These are phyloP conservation scores for Aphelenchoides fujianensis DNA, from an alignment of 1,140 invertebrate genomes.

Conservation along the genomic window DNA sequence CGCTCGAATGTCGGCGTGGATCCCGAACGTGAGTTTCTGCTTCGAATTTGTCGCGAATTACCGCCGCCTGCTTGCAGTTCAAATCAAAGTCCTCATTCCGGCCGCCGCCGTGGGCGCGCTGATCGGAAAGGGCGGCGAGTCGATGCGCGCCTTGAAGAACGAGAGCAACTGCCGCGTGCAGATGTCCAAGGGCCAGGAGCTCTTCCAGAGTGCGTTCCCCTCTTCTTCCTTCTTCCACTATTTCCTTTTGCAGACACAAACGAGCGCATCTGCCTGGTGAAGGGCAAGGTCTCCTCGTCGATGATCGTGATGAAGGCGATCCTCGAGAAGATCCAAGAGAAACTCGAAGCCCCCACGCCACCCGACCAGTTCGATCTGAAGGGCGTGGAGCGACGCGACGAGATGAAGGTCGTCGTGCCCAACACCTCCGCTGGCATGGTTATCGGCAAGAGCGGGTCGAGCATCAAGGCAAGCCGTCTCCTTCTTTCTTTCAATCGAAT, in stretches of 20 bases:
- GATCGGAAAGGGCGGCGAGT: slow-evolving; percentile 60
- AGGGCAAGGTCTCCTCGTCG: slow-evolving; percentile 85
- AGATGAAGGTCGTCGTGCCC: slow-evolving; percentile 93
- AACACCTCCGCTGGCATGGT: slow-evolving; percentile 99
- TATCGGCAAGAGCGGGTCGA: slow-evolving; percentile 93
- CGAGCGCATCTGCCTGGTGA: slow-evolving; percentile 92
- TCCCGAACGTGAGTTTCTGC: slow-evolving; percentile 30
- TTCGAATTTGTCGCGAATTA: slow-evolving; percentile 13
- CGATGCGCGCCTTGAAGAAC: slow-evolving; percentile 57
- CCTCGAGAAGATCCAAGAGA: slow-evolving; percentile 95
- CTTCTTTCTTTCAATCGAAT: neutral
- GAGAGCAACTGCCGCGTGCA: slow-evolving; percentile 58
- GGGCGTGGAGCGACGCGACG: slow-evolving; percentile 44
- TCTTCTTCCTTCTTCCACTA: slow-evolving; percentile 12
- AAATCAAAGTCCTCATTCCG: slow-evolving; percentile 60
- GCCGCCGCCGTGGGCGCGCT: slow-evolving; percentile 58
- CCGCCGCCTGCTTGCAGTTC: slow-evolving; percentile 37
- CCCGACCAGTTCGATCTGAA: slow-evolving; percentile 58
- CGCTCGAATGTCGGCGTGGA: slow-evolving; percentile 52
- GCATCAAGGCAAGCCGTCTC: slow-evolving; percentile 72
- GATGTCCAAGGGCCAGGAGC: slow-evolving; percentile 61
- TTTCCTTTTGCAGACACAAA: slow-evolving; percentile 76
- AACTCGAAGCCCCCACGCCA: slow-evolving; percentile 78
- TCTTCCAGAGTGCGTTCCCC: slow-evolving; percentile 50
- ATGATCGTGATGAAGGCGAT: slow-evolving; percentile 90